phyloP scores from a whole-genome alignment of 1,140 invertebrate species.

The Apis dorsata region DNA sequence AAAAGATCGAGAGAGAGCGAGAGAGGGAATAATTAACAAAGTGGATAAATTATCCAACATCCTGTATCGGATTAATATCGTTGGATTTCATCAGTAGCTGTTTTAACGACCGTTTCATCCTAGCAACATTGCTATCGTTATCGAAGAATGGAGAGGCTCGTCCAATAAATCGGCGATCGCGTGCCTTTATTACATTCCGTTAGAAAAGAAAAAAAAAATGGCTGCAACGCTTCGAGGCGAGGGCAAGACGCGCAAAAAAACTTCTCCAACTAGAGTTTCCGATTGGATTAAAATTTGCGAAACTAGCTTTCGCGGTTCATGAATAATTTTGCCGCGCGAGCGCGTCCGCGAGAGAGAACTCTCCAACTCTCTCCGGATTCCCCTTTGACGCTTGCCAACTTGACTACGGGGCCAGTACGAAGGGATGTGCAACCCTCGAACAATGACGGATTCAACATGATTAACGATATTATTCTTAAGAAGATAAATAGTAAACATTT shows the following conservation, averaged over 20 bases:
- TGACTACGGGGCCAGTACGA: background rate
- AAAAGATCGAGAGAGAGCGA: too few relatives aligned
- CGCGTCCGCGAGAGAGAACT: background rate
- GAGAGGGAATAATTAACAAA: too few relatives aligned
- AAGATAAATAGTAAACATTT: too few relatives aligned
- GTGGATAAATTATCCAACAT: too few relatives aligned
- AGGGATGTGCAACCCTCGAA: too few relatives aligned
- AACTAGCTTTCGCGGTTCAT: slow-evolving; percentile 23
- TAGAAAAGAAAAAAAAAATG: background rate
- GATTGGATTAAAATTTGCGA: slow-evolving; percentile 36
- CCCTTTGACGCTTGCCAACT: background rate
- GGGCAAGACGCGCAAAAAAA: slow-evolving; percentile 30
- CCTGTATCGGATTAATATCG: too few relatives aligned
- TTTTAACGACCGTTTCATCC: slow-evolving; percentile 26
- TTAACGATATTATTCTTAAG: too few relatives aligned
- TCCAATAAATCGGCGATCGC: slow-evolving; percentile 48
- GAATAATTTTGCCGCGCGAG: slow-evolving; percentile 38
- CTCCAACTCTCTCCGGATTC: too few relatives aligned
- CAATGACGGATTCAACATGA: too few relatives aligned
- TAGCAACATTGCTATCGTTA: slow-evolving; percentile 50
- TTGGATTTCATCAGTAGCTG: too few relatives aligned
- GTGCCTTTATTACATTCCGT: slow-evolving; percentile 46
- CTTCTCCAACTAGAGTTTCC: background rate
- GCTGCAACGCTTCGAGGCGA: slow-evolving; percentile 28
- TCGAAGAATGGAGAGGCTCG: slow-evolving; percentile 42